Percentiles rank a stretch among this genome's conserved stretches.
Evolutionary conservation across 2,797 vertebrate species (phyloP).

Genomic region (Sciaenops ocellatus): DNA sequence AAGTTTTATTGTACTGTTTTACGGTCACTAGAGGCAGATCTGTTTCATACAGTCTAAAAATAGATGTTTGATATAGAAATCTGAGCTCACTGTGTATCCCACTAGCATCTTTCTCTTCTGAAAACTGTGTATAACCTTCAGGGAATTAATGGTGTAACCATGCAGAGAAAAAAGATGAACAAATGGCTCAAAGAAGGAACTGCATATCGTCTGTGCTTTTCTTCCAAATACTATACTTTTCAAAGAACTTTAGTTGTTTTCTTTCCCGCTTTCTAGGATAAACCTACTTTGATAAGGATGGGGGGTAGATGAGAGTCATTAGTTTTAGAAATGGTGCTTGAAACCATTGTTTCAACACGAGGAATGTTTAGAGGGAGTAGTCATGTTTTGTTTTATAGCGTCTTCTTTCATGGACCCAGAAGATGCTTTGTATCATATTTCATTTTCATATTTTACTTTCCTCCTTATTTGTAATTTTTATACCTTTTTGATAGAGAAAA

Average conservation of each 20-base stretch:
- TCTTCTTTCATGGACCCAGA: conserved; percentile 4
- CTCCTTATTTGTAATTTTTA: not conserved
- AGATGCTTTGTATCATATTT: conserved; percentile 1
- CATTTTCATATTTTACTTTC: not conserved
- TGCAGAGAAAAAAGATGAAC: conserved; percentile 31
- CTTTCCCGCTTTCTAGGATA: not conserved
- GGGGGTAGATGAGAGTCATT: conserved; percentile 16
- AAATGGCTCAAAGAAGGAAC: conserved; percentile 16
- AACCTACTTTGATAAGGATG: conserved; percentile 6
- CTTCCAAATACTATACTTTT: conserved; percentile 6
- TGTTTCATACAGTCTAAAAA: conserved; percentile 57
- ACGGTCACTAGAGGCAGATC: conserved; percentile 44
- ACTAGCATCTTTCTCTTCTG: conserved; percentile 27
- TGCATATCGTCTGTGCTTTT: conserved; percentile 9
- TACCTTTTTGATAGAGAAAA: not conserved
- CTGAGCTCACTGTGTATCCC: conserved; percentile 36
- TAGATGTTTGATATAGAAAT: conserved; percentile 56
- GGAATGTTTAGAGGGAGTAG: not conserved
- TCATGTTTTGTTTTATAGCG: conserved; percentile 5
- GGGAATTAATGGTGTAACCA: conserved; percentile 43
- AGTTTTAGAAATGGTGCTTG: conserved; percentile 12
- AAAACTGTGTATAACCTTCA: conserved; percentile 19
- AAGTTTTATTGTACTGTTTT: conserved; percentile 32
- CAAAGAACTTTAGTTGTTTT: not conserved
- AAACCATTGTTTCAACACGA: not conserved